Evolutionary conservation across 2,797 vertebrate genomes (phyloP).

Genomic region (Paramormyrops hopkinsi): DNA sequence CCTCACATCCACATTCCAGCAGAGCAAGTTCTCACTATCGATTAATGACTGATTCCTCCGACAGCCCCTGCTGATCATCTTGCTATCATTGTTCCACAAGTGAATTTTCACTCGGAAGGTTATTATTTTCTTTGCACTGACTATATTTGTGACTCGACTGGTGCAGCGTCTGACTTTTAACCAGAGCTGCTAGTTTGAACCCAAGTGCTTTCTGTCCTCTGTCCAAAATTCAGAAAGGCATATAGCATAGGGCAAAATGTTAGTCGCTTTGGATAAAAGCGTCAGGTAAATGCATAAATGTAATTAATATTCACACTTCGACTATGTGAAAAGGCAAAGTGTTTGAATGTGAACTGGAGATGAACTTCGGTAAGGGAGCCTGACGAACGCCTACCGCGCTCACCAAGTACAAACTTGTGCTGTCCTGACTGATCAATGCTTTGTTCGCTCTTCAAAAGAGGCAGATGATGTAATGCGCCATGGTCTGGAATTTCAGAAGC

Average conservation of each 20-base stretch:
- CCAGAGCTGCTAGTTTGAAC: not conserved
- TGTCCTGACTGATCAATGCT: conserved; percentile 8
- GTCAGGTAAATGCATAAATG: not conserved
- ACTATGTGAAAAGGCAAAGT: not conserved
- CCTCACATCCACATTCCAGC: not conserved
- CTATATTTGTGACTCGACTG: not conserved
- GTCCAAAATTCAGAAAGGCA: not conserved
- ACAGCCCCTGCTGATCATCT: not conserved
- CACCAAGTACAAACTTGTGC: conserved; percentile 4
- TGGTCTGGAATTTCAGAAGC: not conserved
- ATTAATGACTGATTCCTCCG: not conserved
- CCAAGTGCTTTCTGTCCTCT: not conserved
- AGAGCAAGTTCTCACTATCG: not conserved
- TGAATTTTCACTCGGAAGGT: not conserved
- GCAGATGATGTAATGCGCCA: not conserved
- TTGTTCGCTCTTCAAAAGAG: conserved; percentile 10
- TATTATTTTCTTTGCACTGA: not conserved
- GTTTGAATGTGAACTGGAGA: not conserved
- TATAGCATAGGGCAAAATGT: not conserved
- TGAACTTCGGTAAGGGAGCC: not conserved
- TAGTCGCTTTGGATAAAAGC: not conserved
- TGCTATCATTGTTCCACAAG: not conserved
- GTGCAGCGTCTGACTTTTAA: not conserved
- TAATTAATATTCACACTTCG: conserved; percentile 1
- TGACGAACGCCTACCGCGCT: not conserved